Evolutionary conservation across 2,888 invertebrate genomes (phyloP), one percentile per base, ranked within the genome.

Genomic region (Galeruca laticollis): DNA sequence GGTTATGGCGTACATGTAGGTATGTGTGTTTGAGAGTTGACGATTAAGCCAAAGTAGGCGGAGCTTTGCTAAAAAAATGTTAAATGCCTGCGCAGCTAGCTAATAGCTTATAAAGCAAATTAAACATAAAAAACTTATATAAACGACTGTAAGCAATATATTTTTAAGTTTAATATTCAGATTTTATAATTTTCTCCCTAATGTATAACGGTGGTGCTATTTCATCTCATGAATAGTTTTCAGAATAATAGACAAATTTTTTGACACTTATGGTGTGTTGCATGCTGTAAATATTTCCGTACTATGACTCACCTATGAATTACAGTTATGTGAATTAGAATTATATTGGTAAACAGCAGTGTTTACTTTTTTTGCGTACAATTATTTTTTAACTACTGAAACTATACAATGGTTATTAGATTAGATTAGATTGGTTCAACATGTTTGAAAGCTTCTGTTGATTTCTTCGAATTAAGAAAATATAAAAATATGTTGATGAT

Each of bases 1-100:
- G 56, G 35, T 10, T 57, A 18, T 57, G 56, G 18, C 35, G 18
- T 35, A 57, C 35, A 6, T 61, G 31, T n/a, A 47, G 13, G 49
- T 40, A 26, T 43, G 40, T 15, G 10, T 60, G 60, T 60, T 13
- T 21, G 13, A 26, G 18, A 57, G 56, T 8, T 5, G 35, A 57
- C 33, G 56, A 57, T 31, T 54, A 54, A 26, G 15, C 54, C 54
- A 54, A 54, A 54, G n/a, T 54, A 11, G n/a, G 54, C 54, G 26
- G 26, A 54, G 54, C 54, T 54, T 54, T n/a, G 54, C 54, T 54
- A 31, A 54, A 13, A 54, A 31, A 54, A 40, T 40, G 37, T 37
- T 13, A 37, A 37, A 37, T 11, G 37, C 11, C n/a, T 18, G 18
- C 47, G 47, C 6, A 15, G 47, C 18, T 9, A 47, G 47, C 15